phyloP scores from a whole-genome alignment of 2,797 vertebrate species.

The Rousettus madagascariensis region DNA sequence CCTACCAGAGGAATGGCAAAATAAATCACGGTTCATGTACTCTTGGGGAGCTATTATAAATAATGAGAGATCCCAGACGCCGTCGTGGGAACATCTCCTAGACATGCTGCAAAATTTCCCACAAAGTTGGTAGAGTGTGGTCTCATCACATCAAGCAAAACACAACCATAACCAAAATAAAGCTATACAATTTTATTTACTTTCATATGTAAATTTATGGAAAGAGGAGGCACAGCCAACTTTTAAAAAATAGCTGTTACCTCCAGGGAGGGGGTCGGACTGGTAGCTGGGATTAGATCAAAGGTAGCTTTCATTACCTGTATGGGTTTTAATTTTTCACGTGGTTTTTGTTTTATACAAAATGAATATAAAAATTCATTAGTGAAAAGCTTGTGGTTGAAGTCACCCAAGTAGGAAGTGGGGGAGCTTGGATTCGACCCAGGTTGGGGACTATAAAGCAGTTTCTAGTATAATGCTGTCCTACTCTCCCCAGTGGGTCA shows the following conservation, averaged over 20 bases:
- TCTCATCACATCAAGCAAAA: background rate
- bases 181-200: background rate
- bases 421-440: background rate
- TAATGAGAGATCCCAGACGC: background rate
- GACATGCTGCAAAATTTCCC: background rate
- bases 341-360: background rate
- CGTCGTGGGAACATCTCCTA: background rate
- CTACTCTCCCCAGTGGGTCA: background rate
- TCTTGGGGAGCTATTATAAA: background rate
- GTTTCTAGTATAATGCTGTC: background rate
- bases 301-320: background rate
- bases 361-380: background rate
- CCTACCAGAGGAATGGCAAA: background rate
- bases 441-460: background rate
- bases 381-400: background rate
- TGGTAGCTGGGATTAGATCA: background rate
- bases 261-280: background rate
- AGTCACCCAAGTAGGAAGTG: background rate
- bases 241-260: background rate
- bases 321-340: background rate
- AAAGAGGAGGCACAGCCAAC: background rate
- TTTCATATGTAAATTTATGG: background rate
- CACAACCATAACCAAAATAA: background rate
- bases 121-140: background rate
- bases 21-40: background rate